Conservation (phyloP, 2,888 invertebrate genomes). For the Copidosoma aretas region DNA sequence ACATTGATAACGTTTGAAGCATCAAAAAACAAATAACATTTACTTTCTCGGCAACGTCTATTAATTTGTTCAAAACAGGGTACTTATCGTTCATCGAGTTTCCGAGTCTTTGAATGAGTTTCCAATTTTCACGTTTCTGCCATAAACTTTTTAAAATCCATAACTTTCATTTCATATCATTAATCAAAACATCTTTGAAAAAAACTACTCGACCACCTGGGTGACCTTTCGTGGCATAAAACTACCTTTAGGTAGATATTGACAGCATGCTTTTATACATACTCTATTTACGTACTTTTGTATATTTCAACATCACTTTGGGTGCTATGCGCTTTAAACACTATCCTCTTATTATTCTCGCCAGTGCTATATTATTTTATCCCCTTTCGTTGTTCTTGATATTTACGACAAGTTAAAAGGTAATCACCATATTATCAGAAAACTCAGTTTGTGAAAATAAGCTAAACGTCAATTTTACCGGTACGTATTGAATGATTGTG, state of each 20-base stretch:
- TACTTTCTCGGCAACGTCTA: no score
- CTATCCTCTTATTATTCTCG: conserved; percentile 14
- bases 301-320: conserved; percentile 22
- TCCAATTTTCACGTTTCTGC: no score
- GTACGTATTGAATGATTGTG: conserved; percentile 26
- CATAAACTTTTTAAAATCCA: conserved; percentile 7
- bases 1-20: no score
- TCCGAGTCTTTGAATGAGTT: background rate
- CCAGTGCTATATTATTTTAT: conserved; percentile 14
- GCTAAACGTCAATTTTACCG: conserved; percentile 14
- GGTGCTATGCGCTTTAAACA: conserved; percentile 35
- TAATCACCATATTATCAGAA: conserved; percentile 11
- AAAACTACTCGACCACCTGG: conserved; percentile 40
- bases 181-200: conserved; percentile 23
- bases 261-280: conserved; percentile 27
- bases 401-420: conserved; percentile 3
- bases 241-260: conserved; percentile 49
- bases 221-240: conserved; percentile 60
- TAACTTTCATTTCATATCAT: conserved; percentile 20
- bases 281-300: conserved; percentile 12
- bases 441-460: conserved; percentile 22
- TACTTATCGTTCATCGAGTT: conserved; percentile 32
- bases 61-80: no score
- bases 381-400: conserved; percentile 13
- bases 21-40: no score